These are phyloP conservation scores for Acrossocheilus wenchowensis DNA, from an alignment of 2,797 vertebrate genomes.

Conservation along the genomic window DNA sequence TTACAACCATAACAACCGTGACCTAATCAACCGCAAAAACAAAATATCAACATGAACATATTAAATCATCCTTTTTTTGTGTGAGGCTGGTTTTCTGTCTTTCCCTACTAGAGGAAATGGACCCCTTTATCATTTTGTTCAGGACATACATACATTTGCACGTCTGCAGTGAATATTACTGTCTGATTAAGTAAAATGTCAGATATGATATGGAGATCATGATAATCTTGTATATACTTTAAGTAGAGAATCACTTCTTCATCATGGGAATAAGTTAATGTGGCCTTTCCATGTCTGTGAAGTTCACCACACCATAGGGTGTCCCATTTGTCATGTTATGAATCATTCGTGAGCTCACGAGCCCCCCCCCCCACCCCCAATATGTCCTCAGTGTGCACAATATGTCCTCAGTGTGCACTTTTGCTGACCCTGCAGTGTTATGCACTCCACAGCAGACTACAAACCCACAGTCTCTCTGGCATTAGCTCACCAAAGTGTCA, in stretches of 20 bases:
- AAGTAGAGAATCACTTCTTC: not conserved
- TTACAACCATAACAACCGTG: not conserved
- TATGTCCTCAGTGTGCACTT: not conserved
- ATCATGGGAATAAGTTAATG: not conserved
- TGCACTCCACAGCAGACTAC: not conserved
- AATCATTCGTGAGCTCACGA: not conserved
- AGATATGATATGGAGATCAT: not conserved
- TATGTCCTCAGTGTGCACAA: too few species aligned
- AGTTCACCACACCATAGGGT: not conserved
- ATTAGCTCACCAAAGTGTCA: constrained; percentile 6
- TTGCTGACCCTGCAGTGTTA: not conserved
- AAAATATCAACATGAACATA: not conserved
- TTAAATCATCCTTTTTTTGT: not conserved
- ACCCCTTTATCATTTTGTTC: not conserved
- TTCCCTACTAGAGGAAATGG: not conserved
- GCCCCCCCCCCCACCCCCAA: too few species aligned
- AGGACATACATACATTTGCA: not conserved
- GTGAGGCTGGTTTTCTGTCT: not conserved
- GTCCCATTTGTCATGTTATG: not conserved
- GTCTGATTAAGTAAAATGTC: not conserved
- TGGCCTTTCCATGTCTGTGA: constrained; percentile 7
- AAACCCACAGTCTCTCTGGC: not conserved
- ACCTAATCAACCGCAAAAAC: constrained; percentile 2
- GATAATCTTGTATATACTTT: not conserved
- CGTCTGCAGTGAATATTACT: not conserved